phyloP scores from a whole-genome alignment of 1,140 invertebrate species.

The Danaus melanippus region DNA sequence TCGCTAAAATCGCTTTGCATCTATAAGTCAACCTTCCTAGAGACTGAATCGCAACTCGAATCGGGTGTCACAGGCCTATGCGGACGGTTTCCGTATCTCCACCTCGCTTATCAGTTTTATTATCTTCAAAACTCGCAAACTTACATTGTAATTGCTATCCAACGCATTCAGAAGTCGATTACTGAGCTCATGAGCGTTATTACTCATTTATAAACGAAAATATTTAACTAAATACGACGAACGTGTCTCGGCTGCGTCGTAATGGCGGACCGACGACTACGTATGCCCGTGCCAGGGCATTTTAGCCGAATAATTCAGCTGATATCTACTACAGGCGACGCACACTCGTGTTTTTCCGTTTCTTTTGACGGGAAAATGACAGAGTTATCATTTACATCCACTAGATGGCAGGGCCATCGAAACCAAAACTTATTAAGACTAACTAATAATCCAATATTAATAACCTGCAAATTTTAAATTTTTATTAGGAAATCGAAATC shows the following conservation, averaged over 20 bases:
- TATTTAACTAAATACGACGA: constrained; percentile 73
- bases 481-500: no score
- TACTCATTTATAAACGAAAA: constrained; percentile 73
- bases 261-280: constrained; percentile 73
- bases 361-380: constrained; percentile 63
- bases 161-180: constrained; percentile 73
- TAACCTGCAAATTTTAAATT: no score
- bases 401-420: constrained; percentile 32
- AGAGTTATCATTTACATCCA: constrained; percentile 24
- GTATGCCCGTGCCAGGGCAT: constrained; percentile 73
- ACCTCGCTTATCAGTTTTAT: constrained; percentile 49
- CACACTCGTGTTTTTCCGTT: constrained; percentile 72
- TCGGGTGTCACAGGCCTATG: constrained; percentile 67
- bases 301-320: constrained; percentile 74
- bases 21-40: constrained; percentile 45
- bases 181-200: constrained; percentile 73
- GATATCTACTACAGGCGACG: constrained; percentile 71
- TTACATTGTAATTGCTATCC: constrained; percentile 74
- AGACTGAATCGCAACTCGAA: constrained; percentile 58
- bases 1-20: constrained; percentile 30
- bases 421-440: not conserved
- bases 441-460: no score
- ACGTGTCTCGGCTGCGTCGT: constrained; percentile 72
- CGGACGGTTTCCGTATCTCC: constrained; percentile 63
- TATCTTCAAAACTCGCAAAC: constrained; percentile 63